Base-by-base conservation (phyloP, 1,140 invertebrate species). In the Littorina saxatilis region DNA sequence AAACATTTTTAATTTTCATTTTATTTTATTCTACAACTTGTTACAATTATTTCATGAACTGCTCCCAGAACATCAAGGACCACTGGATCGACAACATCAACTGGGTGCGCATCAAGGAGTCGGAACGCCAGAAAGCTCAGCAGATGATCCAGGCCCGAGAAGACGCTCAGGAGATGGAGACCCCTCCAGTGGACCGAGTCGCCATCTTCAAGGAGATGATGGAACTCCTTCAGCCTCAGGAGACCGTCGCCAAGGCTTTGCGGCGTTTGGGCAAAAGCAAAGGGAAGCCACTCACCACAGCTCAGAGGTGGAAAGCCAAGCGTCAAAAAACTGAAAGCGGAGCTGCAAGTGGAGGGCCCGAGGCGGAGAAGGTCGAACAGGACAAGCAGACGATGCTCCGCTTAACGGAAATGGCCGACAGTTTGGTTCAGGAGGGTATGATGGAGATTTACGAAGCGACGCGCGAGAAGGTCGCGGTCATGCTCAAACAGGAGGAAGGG, bases 21-120 rank as follows among this genome's bases (percentile, higher is more conserved):
- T 70, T 37, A 32, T 2, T 37, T 39, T 39, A 17, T 43, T 43
- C 20, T 17, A 70, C n/a, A 9, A 23, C 0, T 23, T 29, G 2
- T 13, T 66, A 66, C 17, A 13, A 66, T 2, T 13, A 66, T 3
- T 66, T 20, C 32, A 1, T 11, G 20, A 9, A 11, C 47, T 50
- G 9, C 47, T 50, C 17, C 29, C 61, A 68, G 66, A 95, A 97
- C 91, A 95, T 99, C 29, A 94, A 95, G 86, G 98, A 99, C 92
- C 96, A 96, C 86, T 99, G 98, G 98, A 93, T 99, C 73, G 98
- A 99, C 92, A 98, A 99, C 90, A 97, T 99, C 83, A 97, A 99
- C 92, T 99, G 98, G 98, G 95, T 97, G 43, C 93, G 88, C 82
- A 87, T 92, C 9, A 92, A 92, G 83, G 84, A 90, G 50, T 82